Conservation (phyloP, 2,797 vertebrate genomes). For the Macroramphosus scolopax region DNA sequence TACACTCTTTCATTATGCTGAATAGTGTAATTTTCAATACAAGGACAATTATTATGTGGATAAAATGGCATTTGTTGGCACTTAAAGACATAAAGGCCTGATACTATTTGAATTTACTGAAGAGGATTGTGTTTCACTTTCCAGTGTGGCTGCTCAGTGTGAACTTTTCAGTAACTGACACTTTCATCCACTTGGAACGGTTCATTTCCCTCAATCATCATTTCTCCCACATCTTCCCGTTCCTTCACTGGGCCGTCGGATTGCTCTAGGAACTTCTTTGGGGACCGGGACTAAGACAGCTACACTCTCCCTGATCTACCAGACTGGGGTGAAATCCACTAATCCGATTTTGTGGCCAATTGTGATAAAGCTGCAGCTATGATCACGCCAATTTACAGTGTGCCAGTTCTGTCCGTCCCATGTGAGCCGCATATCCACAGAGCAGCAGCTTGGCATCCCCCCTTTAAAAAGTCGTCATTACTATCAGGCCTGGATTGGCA, state of each 20-base stretch:
- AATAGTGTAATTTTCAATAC: too few species aligned
- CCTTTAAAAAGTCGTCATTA: constrained; percentile 57
- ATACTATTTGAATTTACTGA: constrained; percentile 2
- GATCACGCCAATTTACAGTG: constrained; percentile 66
- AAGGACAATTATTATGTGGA: too few species aligned
- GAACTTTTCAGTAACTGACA: constrained; percentile 23
- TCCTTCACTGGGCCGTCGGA: constrained; percentile 54
- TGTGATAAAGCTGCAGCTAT: constrained; percentile 69
- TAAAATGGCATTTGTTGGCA: too few species aligned
- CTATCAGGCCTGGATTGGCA: constrained; percentile 53
- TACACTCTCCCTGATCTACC: constrained; percentile 53
- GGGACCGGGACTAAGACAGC: constrained; percentile 63
- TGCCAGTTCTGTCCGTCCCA: constrained; percentile 55
- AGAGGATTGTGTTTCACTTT: background rate
- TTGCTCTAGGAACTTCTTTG: constrained; percentile 45
- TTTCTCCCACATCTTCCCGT: constrained; percentile 29
- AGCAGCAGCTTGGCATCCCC: constrained; percentile 58
- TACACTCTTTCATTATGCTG: too few species aligned
- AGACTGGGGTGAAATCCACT: constrained; percentile 69
- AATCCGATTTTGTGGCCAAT: constrained; percentile 79
- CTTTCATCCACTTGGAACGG: constrained; percentile 40
- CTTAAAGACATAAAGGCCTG: background rate
- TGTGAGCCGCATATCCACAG: constrained; percentile 50
- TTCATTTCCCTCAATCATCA: constrained; percentile 40
- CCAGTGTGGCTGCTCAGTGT: constrained; percentile 6